Evolutionary conservation across 2,888 invertebrate species (phyloP).

Genomic region (Idaea dimidiata): DNA sequence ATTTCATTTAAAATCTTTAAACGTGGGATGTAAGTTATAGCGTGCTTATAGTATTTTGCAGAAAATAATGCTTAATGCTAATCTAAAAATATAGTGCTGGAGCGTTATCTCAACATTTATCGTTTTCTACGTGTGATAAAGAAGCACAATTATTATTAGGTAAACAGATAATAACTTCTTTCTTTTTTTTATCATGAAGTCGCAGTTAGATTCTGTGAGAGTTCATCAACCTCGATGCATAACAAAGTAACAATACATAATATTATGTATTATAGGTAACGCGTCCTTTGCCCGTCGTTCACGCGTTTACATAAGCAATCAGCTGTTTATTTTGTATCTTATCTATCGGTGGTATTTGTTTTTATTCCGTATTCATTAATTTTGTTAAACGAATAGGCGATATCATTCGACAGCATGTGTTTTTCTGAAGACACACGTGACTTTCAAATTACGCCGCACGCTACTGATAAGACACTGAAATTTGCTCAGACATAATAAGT

Average conservation of each 20-base stretch:
- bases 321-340: slow-evolving; percentile 39
- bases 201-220: neutral
- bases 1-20: neutral
- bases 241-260: neutral
- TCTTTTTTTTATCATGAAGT: neutral
- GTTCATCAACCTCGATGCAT: slow-evolving; percentile 1
- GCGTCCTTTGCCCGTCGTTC: slow-evolving; percentile 35
- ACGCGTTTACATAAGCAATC: slow-evolving; percentile 38
- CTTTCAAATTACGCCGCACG: neutral
- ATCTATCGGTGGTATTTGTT: slow-evolving; percentile 32
- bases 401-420: neutral
- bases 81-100: neutral
- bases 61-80: neutral
- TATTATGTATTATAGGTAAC: slow-evolving; percentile 4
- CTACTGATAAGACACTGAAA: neutral
- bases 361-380: slow-evolving; percentile 23
- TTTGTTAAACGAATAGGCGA: slow-evolving; percentile 8
- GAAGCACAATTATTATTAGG: neutral
- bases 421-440: neutral
- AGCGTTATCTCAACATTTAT: neutral
- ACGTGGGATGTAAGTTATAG: neutral
- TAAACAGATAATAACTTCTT: neutral
- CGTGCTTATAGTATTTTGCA: neutral
- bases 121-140: neutral
- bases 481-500: neutral